Conservation (phyloP, 2,888 invertebrate genomes). For the Scelioninae gen. 1 region DNA sequence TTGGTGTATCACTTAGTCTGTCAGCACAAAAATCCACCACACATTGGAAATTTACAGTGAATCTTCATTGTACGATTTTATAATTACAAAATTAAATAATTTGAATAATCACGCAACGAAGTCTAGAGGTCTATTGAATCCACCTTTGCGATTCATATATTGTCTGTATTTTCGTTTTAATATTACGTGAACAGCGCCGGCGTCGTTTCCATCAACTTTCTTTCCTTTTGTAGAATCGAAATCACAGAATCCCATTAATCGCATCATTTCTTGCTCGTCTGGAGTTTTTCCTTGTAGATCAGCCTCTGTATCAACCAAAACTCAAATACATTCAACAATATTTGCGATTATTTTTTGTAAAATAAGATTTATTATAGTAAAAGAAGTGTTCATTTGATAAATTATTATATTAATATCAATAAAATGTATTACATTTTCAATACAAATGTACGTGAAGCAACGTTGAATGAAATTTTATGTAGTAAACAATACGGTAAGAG, state of each 20-base stretch:
- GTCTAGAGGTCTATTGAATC: conserved; percentile 98
- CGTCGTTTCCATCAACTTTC: conserved; percentile 96
- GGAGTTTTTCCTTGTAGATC: conserved; percentile 95
- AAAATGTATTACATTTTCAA: too few species aligned
- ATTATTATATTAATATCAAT: too few species aligned
- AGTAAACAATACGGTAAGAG: too few species aligned
- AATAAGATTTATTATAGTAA: not conserved
- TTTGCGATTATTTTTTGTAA: not conserved
- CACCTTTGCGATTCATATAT: conserved; percentile 99
- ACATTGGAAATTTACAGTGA: too few species aligned
- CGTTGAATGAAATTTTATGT: too few species aligned
- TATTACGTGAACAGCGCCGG: conserved; percentile 97
- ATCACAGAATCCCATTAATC: conserved; percentile 97
- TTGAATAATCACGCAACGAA: conserved; percentile 97
- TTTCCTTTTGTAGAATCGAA: conserved; percentile 99
- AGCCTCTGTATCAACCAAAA: conserved; percentile 86
- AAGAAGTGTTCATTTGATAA: too few species aligned
- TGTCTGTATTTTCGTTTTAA: conserved; percentile 98
- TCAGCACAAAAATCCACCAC: too few species aligned
- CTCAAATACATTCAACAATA: not conserved
- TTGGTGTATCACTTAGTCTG: too few species aligned
- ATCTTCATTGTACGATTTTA: too few species aligned
- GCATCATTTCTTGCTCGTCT: conserved; percentile 97
- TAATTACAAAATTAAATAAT: too few species aligned
- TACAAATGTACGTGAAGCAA: too few species aligned